These are phyloP conservation scores for Eulithis prunata DNA, from an alignment of 2,888 invertebrate genomes.

Conservation along the genomic window DNA sequence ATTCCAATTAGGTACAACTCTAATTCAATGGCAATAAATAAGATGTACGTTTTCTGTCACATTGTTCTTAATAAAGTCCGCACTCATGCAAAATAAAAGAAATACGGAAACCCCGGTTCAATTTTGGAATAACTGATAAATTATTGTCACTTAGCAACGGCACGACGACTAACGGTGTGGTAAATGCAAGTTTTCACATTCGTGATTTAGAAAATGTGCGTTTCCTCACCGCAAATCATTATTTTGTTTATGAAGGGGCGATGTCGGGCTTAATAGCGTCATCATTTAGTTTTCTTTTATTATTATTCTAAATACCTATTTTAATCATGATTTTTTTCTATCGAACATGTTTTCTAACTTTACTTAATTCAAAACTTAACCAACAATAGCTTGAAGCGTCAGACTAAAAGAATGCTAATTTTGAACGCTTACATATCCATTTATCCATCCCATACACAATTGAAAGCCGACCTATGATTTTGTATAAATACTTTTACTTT, in stretches of 20 bases:
- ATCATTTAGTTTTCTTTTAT: constrained; percentile 66
- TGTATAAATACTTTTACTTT: no score
- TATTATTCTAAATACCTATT: constrained; percentile 5
- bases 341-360: no score
- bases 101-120: neutral
- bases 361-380: no score
- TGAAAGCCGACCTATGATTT: no score
- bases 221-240: constrained; percentile 77
- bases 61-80: neutral
- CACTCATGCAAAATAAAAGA: neutral
- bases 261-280: constrained; percentile 59
- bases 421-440: no score
- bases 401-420: no score
- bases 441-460: no score
- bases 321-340: no score
- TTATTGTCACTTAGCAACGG: constrained; percentile 51
- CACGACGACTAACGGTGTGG: constrained; percentile 55
- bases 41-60: no score
- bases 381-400: no score
- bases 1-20: no score
- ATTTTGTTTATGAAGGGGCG: constrained; percentile 68
- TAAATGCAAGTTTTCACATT: constrained; percentile 71
- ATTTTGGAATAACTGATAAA: constrained; percentile 46
- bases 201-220: constrained; percentile 76
- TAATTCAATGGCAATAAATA: no score